Percentiles rank a stretch among this genome's conserved stretches.
These are phyloP conservation scores for Apogon hyalosoma DNA, from an alignment of 2,797 vertebrate species.

Conservation along the genomic window DNA sequence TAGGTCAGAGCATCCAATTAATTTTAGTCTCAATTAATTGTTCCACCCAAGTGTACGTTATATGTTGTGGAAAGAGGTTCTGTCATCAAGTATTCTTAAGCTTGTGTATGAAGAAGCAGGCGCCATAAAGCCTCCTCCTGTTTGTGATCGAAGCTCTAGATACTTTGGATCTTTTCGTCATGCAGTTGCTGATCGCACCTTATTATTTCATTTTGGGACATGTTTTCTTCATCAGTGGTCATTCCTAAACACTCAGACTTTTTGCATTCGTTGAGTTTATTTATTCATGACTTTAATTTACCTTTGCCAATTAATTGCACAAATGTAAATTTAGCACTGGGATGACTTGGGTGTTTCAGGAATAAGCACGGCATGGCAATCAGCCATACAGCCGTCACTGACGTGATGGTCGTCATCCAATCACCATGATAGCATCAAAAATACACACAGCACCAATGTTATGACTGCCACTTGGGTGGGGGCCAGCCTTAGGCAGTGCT, in stretches of 20 bases:
- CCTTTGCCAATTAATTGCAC: constrained; percentile 49
- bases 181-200: constrained; percentile 27
- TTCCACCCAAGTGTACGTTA: too few relatives aligned
- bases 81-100: constrained; percentile 3
- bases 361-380: constrained; percentile 52
- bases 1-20: too few relatives aligned
- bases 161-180: constrained; percentile 14
- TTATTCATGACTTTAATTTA: constrained; percentile 54
- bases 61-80: constrained; percentile 6
- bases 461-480: constrained; percentile 57
- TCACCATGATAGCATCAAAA: constrained; percentile 49
- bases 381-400: constrained; percentile 33
- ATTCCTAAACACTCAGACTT: constrained; percentile 29
- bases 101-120: background rate
- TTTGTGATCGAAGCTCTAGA: constrained; percentile 39
- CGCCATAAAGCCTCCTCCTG: constrained; percentile 27
- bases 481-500: constrained; percentile 30
- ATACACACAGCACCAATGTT: constrained; percentile 46
- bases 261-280: constrained; percentile 27
- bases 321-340: constrained; percentile 21
- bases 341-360: constrained; percentile 39
- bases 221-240: constrained; percentile 31
- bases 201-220: constrained; percentile 29
- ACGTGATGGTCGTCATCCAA: constrained; percentile 34
- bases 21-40: too few relatives aligned